A percentile compares a stretch with the other conserved stretches of the same genome.
phyloP scores from a whole-genome alignment of 2,797 vertebrate species.

The Trachurus trachurus region DNA sequence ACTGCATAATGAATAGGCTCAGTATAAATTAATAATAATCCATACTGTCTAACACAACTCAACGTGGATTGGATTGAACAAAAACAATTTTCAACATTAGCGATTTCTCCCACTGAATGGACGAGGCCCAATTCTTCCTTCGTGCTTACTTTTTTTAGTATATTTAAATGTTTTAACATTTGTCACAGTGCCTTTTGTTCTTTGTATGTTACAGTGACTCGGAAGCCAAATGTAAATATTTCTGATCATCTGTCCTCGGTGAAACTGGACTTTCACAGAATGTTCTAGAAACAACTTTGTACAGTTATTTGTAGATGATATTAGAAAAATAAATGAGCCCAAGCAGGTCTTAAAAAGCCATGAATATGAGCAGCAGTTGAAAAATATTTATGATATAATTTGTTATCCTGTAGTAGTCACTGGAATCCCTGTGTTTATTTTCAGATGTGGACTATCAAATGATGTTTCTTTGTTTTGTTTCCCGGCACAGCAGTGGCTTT shows the following conservation, averaged over 20 bases:
- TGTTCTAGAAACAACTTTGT: conserved; percentile 72
- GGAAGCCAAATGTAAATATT: conserved; percentile 76
- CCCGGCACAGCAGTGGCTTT: conserved; percentile 33
- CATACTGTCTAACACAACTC: conserved; percentile 24
- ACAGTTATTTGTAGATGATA: conserved; percentile 77
- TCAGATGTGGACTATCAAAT: conserved; percentile 38
- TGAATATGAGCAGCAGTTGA: conserved; percentile 72
- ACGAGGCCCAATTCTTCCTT: conserved; percentile 1
- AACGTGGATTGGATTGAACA: background rate
- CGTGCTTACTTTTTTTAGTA: conserved; percentile 28
- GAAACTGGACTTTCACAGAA: conserved; percentile 86
- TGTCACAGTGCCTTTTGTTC: conserved; percentile 81
- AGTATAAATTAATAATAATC: conserved; percentile 21
- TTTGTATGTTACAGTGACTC: conserved; percentile 67
- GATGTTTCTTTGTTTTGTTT: conserved; percentile 22
- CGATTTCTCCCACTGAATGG: conserved; percentile 18
- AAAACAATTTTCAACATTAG: conserved; percentile 12
- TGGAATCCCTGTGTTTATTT: conserved; percentile 73
- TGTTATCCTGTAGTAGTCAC: conserved; percentile 74
- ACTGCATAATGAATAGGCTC: conserved; percentile 13
- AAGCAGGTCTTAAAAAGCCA: conserved; percentile 82
- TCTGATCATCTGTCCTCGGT: conserved; percentile 69
- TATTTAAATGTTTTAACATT: conserved; percentile 67
- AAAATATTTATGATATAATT: conserved; percentile 80
- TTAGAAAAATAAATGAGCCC: conserved; percentile 61